Base-by-base conservation (phyloP, 2,797 vertebrate species). In the Pteronotus mesoamericanus region DNA sequence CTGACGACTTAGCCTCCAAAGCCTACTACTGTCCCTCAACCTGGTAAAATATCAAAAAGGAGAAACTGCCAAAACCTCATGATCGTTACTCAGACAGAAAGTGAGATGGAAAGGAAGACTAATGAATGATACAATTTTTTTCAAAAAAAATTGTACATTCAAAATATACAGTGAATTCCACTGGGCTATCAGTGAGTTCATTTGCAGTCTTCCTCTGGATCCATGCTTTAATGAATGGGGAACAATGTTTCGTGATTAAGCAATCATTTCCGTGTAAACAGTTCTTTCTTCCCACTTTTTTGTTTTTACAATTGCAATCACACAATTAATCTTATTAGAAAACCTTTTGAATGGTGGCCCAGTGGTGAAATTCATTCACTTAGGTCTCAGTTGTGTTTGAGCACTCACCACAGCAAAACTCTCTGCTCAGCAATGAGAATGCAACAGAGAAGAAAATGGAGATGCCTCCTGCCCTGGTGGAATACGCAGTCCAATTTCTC, bases 241-340 rank as follows among this genome's bases (percentile, higher is more conserved):
- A 88, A 51, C 16, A 79, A n/a, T 26, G n/a, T 42, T 91, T 89
- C 44, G 37, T 72, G 26, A 87, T 8, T 48, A 74, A 79, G 22
- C 18, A 79, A 88, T 89, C 80, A 87, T 75, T 71, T 77, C 53
- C 21, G 51, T 37, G 15, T 48, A 86, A 88, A 55, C 26, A 55
- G 10, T 80, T 84, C 68, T 9, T 69, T 93, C 83, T 80, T 59
- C 6, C 42, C 26, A 29, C 9, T 53, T 94, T 68, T 85, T 80
- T 71, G 32, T 78, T 77, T 71, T 61, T 89, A 80, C 21, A 82
- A 44, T 68, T 46, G 64, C 14, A 93, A 37, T 83, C 75, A 84
- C n/a, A 79, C 4, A 48, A 66, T 83, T 86, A 61, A 84, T 93
- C 93, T 93, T 88, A 75, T 34, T 86, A 72, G 78, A 82, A 96